Percentiles rank a stretch among this genome's conserved stretches.
Evolutionary conservation across 2,797 vertebrate species (phyloP).

Genomic region (Channallabes apus): DNA sequence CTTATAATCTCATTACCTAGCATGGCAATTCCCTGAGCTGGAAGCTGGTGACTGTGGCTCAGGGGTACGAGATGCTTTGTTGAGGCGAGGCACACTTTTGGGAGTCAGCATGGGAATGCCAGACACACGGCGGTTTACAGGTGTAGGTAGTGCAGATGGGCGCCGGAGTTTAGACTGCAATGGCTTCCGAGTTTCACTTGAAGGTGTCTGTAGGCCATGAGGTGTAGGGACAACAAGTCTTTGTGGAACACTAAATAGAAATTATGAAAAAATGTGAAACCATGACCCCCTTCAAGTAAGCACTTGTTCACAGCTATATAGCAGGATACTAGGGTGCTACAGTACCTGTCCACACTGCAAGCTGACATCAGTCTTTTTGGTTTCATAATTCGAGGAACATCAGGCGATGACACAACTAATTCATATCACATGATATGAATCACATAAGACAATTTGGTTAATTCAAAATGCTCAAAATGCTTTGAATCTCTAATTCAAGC

Average conservation of each 20-base stretch:
- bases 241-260: constrained; percentile 60
- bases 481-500: background rate
- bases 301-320: background rate
- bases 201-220: constrained; percentile 57
- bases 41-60: constrained; percentile 46
- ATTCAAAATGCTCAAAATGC: background rate
- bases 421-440: background rate
- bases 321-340: background rate
- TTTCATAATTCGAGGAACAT: constrained; percentile 58
- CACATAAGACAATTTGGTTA: background rate
- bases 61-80: constrained; percentile 16
- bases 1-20: constrained; percentile 67
- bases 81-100: constrained; percentile 53
- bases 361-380: constrained; percentile 68
- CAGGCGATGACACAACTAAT: constrained; percentile 63
- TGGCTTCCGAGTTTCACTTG: constrained; percentile 43
- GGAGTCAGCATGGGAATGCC: constrained; percentile 73
- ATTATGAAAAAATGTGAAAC: background rate
- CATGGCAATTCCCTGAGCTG: constrained; percentile 41
- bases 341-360: constrained; percentile 68
- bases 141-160: constrained; percentile 79
- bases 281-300: background rate
- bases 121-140: constrained; percentile 67
- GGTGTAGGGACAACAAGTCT: constrained; percentile 49
- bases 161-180: constrained; percentile 66